These are phyloP conservation scores for Phasianus colchicus DNA, from an alignment of 2,113 vertebrate species.

Conservation along the genomic window DNA sequence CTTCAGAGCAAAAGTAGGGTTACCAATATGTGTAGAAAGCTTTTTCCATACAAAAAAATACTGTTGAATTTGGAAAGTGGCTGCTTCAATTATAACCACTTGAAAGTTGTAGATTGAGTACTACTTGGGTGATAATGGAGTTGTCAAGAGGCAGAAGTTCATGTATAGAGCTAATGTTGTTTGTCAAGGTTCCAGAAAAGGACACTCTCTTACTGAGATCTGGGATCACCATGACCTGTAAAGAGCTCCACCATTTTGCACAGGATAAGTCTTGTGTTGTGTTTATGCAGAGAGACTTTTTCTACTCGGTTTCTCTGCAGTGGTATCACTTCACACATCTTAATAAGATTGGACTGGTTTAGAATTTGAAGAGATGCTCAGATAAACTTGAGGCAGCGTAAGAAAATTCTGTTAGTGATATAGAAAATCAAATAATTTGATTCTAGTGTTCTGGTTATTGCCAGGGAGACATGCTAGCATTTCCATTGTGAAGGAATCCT, in stretches of 20 bases:
- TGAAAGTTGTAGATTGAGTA: neutral
- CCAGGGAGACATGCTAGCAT: neutral
- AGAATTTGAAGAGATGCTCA: neutral
- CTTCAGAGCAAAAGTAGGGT: neutral
- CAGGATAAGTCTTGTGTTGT: neutral
- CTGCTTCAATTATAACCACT: neutral
- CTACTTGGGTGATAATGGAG: neutral
- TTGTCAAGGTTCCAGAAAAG: neutral
- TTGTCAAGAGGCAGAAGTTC: neutral
- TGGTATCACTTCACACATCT: neutral
- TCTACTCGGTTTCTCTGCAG: neutral
- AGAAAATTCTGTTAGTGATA: neutral
- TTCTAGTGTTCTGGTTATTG: neutral
- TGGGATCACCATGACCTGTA: neutral
- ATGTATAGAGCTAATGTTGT: neutral
- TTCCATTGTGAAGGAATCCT: neutral
- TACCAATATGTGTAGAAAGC: accelerated
- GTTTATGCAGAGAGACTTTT: neutral
- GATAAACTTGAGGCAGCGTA: neutral
- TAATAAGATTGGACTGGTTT: neutral
- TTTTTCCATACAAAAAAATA: neutral
- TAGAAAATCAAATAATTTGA: neutral
- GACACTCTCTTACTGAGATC: neutral
- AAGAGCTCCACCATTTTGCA: neutral
- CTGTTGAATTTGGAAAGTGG: neutral